Conservation (phyloP, 2,797 vertebrate species). For the Remorina albescens region DNA sequence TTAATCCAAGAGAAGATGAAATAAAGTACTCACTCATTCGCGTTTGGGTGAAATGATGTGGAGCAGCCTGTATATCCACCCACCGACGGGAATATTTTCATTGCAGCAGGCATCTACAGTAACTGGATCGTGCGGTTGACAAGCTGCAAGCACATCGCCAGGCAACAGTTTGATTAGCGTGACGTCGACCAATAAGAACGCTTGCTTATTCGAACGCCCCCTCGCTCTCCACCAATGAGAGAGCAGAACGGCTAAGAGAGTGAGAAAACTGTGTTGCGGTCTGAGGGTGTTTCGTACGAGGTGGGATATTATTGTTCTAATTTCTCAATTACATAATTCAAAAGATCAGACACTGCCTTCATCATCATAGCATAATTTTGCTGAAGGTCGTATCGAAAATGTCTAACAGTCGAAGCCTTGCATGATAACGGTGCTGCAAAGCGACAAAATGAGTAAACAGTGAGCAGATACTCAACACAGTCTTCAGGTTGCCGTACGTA, state of each 20-base stretch:
- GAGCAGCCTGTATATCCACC: constrained; percentile 75
- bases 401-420: neutral
- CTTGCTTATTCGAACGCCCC: constrained; percentile 39
- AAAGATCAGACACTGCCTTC: constrained; percentile 49
- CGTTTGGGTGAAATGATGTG: constrained; percentile 52
- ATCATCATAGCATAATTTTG: constrained; percentile 20
- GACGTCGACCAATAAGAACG: constrained; percentile 65
- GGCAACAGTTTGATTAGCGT: constrained; percentile 81
- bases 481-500: neutral
- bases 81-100: constrained; percentile 78
- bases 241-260: constrained; percentile 9
- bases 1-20: constrained; percentile 5
- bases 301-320: constrained; percentile 77
- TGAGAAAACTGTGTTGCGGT: constrained; percentile 55
- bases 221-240: constrained; percentile 67
- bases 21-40: constrained; percentile 79
- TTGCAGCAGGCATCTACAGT: constrained; percentile 82
- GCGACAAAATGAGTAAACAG: neutral
- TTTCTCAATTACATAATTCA: constrained; percentile 80
- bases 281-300: constrained; percentile 71
- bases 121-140: constrained; percentile 80
- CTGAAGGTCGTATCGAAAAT: constrained; percentile 7
- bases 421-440: neutral
- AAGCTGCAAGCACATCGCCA: constrained; percentile 74
- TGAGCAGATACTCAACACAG: neutral